These are phyloP conservation scores for Anisognathus igniventris DNA, from an alignment of 2,797 vertebrate species.

Conservation along the genomic window DNA sequence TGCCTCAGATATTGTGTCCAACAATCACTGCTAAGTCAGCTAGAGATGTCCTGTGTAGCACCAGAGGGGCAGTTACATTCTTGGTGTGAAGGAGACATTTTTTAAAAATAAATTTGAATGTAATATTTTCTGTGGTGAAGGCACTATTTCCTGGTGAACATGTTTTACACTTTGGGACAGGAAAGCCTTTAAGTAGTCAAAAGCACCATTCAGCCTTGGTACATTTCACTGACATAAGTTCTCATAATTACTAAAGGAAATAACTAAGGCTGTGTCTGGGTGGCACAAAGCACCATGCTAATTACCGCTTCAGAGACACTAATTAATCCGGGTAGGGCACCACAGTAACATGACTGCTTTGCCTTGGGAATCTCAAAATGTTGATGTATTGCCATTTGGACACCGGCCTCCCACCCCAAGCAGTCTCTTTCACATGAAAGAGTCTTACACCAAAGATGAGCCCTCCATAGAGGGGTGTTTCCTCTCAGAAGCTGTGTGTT, in stretches of 20 bases:
- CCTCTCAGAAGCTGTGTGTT: background rate
- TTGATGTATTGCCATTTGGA: background rate
- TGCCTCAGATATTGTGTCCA: background rate
- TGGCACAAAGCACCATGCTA: background rate
- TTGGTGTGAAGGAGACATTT: background rate
- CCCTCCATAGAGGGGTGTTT: fast-evolving
- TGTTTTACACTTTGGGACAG: background rate
- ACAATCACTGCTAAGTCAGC: background rate
- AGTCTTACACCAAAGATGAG: background rate
- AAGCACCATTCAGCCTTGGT: background rate
- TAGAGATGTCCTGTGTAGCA: background rate
- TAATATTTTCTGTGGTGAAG: background rate
- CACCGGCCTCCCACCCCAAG: fast-evolving
- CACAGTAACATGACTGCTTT: background rate
- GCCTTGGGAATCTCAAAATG: background rate
- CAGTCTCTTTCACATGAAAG: background rate
- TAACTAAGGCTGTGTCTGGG: background rate
- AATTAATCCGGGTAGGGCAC: background rate
- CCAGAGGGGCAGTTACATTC: background rate
- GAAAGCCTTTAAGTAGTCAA: background rate
- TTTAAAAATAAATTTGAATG: background rate
- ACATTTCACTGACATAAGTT: background rate
- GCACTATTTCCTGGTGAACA: background rate
- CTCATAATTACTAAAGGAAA: background rate
- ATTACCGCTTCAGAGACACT: slow-evolving; percentile 1